Conservation (phyloP, 2,113 vertebrate species). For the Albula glossodonta region DNA sequence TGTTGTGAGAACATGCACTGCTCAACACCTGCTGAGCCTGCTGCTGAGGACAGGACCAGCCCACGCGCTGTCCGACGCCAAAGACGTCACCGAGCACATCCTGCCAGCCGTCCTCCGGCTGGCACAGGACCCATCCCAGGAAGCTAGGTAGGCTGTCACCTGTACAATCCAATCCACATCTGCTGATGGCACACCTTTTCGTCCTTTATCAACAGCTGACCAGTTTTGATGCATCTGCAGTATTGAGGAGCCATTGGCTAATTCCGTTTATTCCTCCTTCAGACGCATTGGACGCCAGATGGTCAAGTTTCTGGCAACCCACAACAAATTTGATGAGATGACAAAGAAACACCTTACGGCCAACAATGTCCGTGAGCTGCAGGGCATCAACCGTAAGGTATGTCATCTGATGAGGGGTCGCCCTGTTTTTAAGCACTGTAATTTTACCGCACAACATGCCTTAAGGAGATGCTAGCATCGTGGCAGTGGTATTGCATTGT, state of each 20-base stretch:
- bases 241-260: background rate
- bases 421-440: background rate
- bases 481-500: background rate
- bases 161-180: background rate
- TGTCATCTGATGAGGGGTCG: background rate
- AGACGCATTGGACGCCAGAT: constrained; percentile 90
- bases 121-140: constrained; percentile 86
- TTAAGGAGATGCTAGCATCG: background rate
- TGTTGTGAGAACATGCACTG: constrained; percentile 81
- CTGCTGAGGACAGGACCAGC: constrained; percentile 79
- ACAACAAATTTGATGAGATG: constrained; percentile 84
- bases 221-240: background rate
- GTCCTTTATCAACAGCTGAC: background rate
- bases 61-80: constrained; percentile 74
- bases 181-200: background rate
- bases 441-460: background rate
- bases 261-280: constrained; percentile 7
- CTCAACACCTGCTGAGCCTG: constrained; percentile 79
- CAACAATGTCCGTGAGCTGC: constrained; percentile 80
- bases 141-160: constrained; percentile 76
- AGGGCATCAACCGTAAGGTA: constrained; percentile 73
- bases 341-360: constrained; percentile 80
- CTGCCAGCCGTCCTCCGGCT: constrained; percentile 79
- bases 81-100: constrained; percentile 75
- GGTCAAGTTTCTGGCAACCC: constrained; percentile 81